Evolutionary conservation across 92 coral and sea anemone genomes (phyloP), one percentile per base, ranked within the genome.

Genomic region (Actinostola sp.): DNA sequence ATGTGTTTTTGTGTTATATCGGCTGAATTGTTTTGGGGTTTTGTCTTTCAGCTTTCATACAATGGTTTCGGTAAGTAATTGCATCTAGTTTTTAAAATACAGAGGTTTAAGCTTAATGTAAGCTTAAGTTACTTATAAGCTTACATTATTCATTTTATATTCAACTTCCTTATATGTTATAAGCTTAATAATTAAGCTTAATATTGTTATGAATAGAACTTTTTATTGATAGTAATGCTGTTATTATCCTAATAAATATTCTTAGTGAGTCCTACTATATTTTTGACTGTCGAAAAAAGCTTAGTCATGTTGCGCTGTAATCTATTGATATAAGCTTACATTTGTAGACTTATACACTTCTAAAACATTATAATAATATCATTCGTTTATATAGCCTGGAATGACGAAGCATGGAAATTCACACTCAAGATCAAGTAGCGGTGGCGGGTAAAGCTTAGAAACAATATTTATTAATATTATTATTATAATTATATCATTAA

Each of bases 51-150:
- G 98, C 89, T 94, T 94, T 70, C 97, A 91, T 20, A 94, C 98
- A 26, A 94, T 94, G 98, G 77, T 94, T 53, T 94, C 98, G 92
- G 98, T 94, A 50, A 88, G 98, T 88, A 45, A 14, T 36, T 9
- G 27, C 24, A 24, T 0, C 2, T n/a, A 1, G 55, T 23, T 16
- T 1, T n/a, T n/a, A n/a, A n/a, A n/a, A n/a, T n/a, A n/a, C n/a
- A n/a, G n/a, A n/a, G n/a, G n/a, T n/a, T 41, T 41, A 7, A 15
- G 15, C 16, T 54, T 54, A 25, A 11, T 25, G 8, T 21, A 29
- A 34, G 9, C 65, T 31, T 30, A 32, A 8, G 7, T 15, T 60
- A 0, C 13, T 55, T 55, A n/a, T n/a, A n/a, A 24, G 29, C 29
- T n/a, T 55, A 8, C 30, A 12, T 29, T 39, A 7, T 7, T 39